Evolutionary conservation across 1,140 invertebrate genomes (phyloP), one percentile per base, ranked within the genome.

Genomic region (Drosophila auraria): DNA sequence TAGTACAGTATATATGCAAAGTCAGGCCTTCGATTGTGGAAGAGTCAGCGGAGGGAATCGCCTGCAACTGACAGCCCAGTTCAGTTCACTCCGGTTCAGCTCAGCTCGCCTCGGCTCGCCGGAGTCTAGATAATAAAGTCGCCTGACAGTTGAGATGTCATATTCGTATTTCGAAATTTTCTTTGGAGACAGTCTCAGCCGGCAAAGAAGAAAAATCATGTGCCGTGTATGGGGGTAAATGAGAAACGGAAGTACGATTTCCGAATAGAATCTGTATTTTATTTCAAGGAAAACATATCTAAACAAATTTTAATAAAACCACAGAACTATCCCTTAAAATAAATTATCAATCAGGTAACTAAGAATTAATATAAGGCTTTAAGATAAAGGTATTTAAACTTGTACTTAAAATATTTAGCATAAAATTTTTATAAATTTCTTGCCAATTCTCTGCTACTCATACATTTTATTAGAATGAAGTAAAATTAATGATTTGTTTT

Each of bases 61-160:
- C 11, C 76, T 79, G 77, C 60, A 57, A 56, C 66, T 79, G 77
- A 79, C 77, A 79, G 68, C 65, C 57, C 45, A 33, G 63, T 70
- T 72, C 44, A 72, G 54, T 40, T 40, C 54, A 57, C 36, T 57
- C 63, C 51, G 33, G 63, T 70, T 59, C 44, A 58, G 64, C 25
- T 40, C 2, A 58, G 64, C 25, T 40, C 2, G 62, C 36, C 59
- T 63, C 54, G 73, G 30, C 74, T 68, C 44, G 72, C 27, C 62
- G 17, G 68, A 64, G 60, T 79, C 60, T 64, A 79, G 77, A 72
- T 64, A 72, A 79, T 72, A 59, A 79, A 79, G 53, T 59, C 50
- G 54, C 36, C 50, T 72, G 76, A 64, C 76, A 79, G 76, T 56
- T 14, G 33, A 51, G 54, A 79, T 64, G 68, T 78, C 73, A 78